A percentile compares a stretch with the other conserved stretches of the same genome.
Conservation (phyloP, 2,888 invertebrate species). For the Plebejus anna region DNA sequence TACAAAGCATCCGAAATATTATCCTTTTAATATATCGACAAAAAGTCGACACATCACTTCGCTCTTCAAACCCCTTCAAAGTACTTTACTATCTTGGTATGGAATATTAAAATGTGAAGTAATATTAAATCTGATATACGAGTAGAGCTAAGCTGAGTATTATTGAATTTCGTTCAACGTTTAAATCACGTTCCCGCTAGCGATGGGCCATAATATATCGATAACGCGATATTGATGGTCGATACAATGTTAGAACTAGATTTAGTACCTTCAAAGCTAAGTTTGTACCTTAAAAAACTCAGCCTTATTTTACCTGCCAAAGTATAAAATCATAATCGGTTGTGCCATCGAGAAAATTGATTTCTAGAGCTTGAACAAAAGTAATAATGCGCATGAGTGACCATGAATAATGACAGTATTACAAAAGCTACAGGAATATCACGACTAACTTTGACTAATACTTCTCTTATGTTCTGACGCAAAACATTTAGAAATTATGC, state of each 20-base stretch:
- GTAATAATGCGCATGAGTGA: too few relatives aligned
- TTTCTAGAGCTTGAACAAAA: background rate
- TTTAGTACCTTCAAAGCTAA: background rate
- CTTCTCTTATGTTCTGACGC: too few relatives aligned
- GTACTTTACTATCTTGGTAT: conserved; percentile 21
- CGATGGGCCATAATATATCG: conserved; percentile 20
- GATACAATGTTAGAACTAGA: background rate
- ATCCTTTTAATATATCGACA: background rate
- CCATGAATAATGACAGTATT: too few relatives aligned
- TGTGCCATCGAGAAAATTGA: too few relatives aligned
- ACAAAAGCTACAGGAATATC: too few relatives aligned
- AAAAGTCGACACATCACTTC: conserved; percentile 16
- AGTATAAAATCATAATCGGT: too few relatives aligned
- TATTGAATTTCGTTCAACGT: conserved; percentile 25
- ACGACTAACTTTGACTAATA: too few relatives aligned
- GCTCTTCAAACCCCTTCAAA: background rate
- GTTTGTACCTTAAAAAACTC: background rate
- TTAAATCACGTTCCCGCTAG: conserved; percentile 21
- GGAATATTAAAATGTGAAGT: conserved; percentile 27
- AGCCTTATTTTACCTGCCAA: too few relatives aligned
- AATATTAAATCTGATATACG: conserved; percentile 20
- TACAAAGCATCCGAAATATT: background rate
- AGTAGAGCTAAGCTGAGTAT: conserved; percentile 18
- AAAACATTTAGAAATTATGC: too few relatives aligned
- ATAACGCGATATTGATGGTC: conserved; percentile 26